Evolutionary conservation across 1,140 invertebrate genomes (phyloP), one percentile per base, ranked within the genome.

Genomic region (Macrobrachium nipponense): DNA sequence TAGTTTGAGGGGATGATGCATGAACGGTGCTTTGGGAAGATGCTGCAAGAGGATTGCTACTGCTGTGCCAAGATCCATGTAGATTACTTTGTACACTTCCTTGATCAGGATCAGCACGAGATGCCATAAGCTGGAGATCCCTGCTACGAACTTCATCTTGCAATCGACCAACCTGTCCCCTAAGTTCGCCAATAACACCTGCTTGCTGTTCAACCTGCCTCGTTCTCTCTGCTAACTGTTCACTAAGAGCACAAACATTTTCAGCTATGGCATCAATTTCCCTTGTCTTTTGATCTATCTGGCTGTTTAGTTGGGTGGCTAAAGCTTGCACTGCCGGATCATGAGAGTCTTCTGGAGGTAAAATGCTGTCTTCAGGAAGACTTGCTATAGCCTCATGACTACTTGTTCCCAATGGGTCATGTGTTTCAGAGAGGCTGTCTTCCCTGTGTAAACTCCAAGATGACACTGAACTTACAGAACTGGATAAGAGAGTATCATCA

Each of bases 371-470:
- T 27, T 80, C 78, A 44, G 78, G 78, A 36, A 80, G 78, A 44
- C 43, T 80, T 43, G 78, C 60, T 62, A 80, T 20, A 27, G 78
- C 62, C 44, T 80, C 78, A 44, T 66, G 78, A 80, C 78, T 80
- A 17, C 80, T 82, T 14, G 51, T 64, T 72, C 64, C 51, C 4
- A 82, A 20, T 58, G 51, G 68, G 43, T 85, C 82, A 61, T 79
- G 76, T 12, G 82, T 85, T 79, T 88, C 87, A 20, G 78, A 87
- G 43, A 80, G 43, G 43, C 62, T 86, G 61, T 86, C 84, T 8
- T 82, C 75, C 76, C 62, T 27, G 18, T 70, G 70, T 18, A 86
- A 18, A 64, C 84, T 87, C 88, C 88, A 89, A 23, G 81, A 86
- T 8, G 88, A 89, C 0, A 80, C 51, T 5, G 76, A 86, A 75